Evolutionary conservation across 2,888 invertebrate species (phyloP).

Genomic region (Polietes domitor): DNA sequence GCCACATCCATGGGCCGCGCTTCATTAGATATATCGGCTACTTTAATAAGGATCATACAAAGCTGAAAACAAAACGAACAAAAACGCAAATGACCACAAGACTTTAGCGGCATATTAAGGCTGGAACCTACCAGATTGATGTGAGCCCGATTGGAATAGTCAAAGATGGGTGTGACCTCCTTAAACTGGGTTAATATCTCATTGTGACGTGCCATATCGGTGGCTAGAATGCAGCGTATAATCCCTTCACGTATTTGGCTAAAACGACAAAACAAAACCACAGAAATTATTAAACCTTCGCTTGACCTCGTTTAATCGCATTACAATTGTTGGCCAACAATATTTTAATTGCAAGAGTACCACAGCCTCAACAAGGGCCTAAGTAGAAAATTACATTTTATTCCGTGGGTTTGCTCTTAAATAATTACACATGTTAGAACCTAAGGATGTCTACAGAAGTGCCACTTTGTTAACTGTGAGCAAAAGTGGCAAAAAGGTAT

Average conservation of each 20-base stretch:
- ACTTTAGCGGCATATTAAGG: background rate
- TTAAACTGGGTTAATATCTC: slow-evolving; percentile 88
- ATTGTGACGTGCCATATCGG: slow-evolving; percentile 91
- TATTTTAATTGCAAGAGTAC: background rate
- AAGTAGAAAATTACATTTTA: slow-evolving; percentile 17
- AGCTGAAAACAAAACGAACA: slow-evolving; percentile 81
- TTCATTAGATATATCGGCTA: slow-evolving; percentile 92
- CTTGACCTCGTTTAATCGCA: background rate
- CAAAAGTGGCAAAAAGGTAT: background rate
- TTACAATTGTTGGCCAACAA: background rate
- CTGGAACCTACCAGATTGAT: slow-evolving; percentile 85
- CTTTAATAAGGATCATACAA: slow-evolving; percentile 91
- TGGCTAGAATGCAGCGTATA: slow-evolving; percentile 88
- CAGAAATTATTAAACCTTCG: background rate
- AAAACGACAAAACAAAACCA: slow-evolving; percentile 53
- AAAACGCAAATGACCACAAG: background rate
- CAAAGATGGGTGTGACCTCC: slow-evolving; percentile 85
- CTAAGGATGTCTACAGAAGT: slow-evolving; percentile 10
- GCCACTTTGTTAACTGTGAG: slow-evolving; percentile 8
- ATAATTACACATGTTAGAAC: slow-evolving; percentile 7
- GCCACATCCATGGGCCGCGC: slow-evolving; percentile 91
- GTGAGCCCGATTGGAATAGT: slow-evolving; percentile 86
- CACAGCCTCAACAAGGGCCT: background rate
- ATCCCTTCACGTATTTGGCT: slow-evolving; percentile 88
- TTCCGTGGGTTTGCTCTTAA: too few relatives aligned